phyloP scores from a whole-genome alignment of 2,888 invertebrate species.

The Eumerus sabulonum region DNA sequence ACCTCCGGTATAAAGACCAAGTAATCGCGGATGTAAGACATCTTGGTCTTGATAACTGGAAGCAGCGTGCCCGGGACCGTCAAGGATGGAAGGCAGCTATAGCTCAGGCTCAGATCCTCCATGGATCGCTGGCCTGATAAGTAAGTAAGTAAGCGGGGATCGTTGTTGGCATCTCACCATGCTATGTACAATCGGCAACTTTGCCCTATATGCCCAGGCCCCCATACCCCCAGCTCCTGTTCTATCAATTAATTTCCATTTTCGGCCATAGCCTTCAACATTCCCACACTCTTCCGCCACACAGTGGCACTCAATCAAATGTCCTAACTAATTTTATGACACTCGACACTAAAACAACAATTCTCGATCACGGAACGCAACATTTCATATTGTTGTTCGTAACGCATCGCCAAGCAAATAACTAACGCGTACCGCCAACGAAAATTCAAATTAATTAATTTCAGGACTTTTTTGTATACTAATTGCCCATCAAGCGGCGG shows the following conservation, averaged over 20 bases:
- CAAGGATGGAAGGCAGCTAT: no score
- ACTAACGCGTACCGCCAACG: not conserved
- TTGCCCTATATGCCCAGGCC: no score
- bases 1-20: no score
- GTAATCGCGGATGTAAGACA: no score
- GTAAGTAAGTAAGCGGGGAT: no score
- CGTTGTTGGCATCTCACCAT: no score
- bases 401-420: slow-evolving; percentile 30
- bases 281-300: slow-evolving; percentile 44
- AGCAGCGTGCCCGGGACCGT: no score
- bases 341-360: slow-evolving; percentile 51
- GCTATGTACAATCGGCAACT: no score
- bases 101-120: no score
- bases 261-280: slow-evolving; percentile 11
- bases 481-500: slow-evolving; percentile 31
- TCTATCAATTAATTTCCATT: slow-evolving; percentile 14
- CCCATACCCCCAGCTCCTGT: no score
- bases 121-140: no score
- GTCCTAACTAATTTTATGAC: slow-evolving; percentile 60
- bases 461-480: slow-evolving; percentile 39
- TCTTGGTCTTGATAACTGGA: no score
- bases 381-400: slow-evolving; percentile 4
- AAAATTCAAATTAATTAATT: slow-evolving; percentile 45
- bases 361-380: slow-evolving; percentile 30
- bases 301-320: slow-evolving; percentile 58